phyloP scores from a whole-genome alignment of 2,113 vertebrate genomes.

The Oncorhynchus keta region DNA sequence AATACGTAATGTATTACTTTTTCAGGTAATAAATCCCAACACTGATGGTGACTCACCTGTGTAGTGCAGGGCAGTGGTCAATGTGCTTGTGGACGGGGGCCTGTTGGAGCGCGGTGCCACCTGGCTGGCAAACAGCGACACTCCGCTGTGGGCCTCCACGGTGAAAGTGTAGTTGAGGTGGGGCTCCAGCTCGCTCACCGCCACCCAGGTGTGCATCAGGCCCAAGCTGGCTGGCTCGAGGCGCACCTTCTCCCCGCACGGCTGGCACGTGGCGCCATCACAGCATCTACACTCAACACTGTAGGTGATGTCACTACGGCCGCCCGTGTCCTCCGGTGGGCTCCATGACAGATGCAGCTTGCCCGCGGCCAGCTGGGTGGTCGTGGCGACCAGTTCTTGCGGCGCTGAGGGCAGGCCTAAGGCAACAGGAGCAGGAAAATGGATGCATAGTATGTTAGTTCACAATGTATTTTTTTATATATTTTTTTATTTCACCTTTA shows the following conservation, averaged over 20 bases:
- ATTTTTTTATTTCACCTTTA: too few species aligned
- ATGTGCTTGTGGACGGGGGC: slow-evolving; percentile 67
- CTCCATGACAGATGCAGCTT: slow-evolving; percentile 84
- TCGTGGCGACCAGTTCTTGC: slow-evolving; percentile 63
- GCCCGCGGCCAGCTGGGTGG: slow-evolving; percentile 72
- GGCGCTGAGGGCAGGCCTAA: slow-evolving; percentile 87
- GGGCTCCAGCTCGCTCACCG: slow-evolving; percentile 82
- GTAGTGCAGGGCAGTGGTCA: slow-evolving; percentile 86
- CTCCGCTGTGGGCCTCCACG: slow-evolving; percentile 84
- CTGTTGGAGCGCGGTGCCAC: slow-evolving; percentile 50
- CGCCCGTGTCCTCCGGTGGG: slow-evolving; percentile 78
- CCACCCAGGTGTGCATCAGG: slow-evolving; percentile 73
- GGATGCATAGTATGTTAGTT: background rate
- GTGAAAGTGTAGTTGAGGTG: slow-evolving; percentile 93
- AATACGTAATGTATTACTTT: too few species aligned
- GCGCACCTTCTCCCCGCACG: slow-evolving; percentile 80
- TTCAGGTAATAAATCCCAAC: too few species aligned
- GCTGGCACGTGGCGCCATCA: slow-evolving; percentile 73
- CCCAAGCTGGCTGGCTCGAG: slow-evolving; percentile 71
- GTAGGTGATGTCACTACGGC: slow-evolving; percentile 84
- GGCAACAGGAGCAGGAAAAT: background rate
- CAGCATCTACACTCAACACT: slow-evolving; percentile 84
- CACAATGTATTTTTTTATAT: background rate
- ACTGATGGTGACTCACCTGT: slow-evolving; percentile 74
- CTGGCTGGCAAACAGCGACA: slow-evolving; percentile 72